Conservation (phyloP, 1,140 invertebrate genomes). For the Orussus abietinus region DNA sequence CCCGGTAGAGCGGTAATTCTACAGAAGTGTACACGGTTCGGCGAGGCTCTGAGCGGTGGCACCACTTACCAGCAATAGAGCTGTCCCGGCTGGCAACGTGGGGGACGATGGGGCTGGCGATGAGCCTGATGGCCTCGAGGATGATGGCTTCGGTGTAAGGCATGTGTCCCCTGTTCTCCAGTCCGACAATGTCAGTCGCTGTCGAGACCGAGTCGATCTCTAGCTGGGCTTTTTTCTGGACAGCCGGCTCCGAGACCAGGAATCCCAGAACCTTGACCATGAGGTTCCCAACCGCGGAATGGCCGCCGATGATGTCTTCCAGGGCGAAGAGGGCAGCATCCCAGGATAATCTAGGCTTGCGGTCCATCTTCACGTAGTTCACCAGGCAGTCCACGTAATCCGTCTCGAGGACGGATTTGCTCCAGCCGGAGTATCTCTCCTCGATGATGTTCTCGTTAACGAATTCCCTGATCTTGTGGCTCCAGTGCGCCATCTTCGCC, state of each 20-base stretch:
- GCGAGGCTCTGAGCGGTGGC: neutral
- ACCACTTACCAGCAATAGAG: slow-evolving; percentile 58
- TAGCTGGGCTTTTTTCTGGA: slow-evolving; percentile 62
- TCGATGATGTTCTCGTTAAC: slow-evolving; percentile 69
- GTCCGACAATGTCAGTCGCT: slow-evolving; percentile 51
- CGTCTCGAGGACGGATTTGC: slow-evolving; percentile 43
- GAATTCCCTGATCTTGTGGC: slow-evolving; percentile 68
- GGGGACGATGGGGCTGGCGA: slow-evolving; percentile 86
- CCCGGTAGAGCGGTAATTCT: neutral
- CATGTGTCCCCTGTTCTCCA: slow-evolving; percentile 66
- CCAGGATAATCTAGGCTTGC: slow-evolving; percentile 57
- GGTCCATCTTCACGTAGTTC: slow-evolving; percentile 61
- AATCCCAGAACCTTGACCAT: slow-evolving; percentile 71
- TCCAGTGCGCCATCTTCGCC: slow-evolving; percentile 65
- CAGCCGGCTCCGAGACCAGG: slow-evolving; percentile 61
- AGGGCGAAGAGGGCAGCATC: slow-evolving; percentile 75
- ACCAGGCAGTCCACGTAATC: slow-evolving; percentile 75
- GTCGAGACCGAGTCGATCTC: slow-evolving; percentile 65
- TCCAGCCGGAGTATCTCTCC: slow-evolving; percentile 57
- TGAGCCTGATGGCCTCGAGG: slow-evolving; percentile 72
- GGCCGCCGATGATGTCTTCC: slow-evolving; percentile 83
- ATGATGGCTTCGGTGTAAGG: slow-evolving; percentile 82
- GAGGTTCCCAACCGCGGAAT: slow-evolving; percentile 81
- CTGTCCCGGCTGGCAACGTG: slow-evolving; percentile 80
- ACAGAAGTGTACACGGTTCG: neutral